phyloP scores from a whole-genome alignment of 2,113 vertebrate species.

The Todiramphus saurophagus region DNA sequence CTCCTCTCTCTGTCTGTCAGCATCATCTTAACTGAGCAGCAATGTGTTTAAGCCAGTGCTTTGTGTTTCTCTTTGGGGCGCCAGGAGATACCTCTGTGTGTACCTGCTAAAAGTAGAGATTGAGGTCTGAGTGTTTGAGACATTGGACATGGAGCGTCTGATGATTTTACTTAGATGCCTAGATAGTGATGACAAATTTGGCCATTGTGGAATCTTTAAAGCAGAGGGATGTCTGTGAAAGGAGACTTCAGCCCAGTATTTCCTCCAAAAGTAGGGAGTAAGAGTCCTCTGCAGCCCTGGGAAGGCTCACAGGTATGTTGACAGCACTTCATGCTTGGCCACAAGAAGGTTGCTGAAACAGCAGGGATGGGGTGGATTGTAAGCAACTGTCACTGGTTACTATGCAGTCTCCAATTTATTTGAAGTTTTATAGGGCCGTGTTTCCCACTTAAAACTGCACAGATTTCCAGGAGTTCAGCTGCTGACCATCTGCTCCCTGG shows the following conservation, averaged over 20 bases:
- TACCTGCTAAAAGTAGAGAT: neutral
- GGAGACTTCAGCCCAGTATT: neutral
- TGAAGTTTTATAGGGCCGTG: neutral
- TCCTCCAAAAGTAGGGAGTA: neutral
- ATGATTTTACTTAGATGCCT: neutral
- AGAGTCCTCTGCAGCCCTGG: neutral
- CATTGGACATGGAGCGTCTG: neutral
- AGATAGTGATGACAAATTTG: neutral
- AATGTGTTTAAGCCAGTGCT: neutral
- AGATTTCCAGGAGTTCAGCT: slow-evolving; percentile 1
- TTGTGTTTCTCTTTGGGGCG: neutral
- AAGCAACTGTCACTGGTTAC: neutral
- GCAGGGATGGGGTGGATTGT: neutral
- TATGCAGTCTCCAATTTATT: neutral
- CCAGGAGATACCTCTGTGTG: neutral
- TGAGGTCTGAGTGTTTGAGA: neutral
- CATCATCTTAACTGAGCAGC: neutral
- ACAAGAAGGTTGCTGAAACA: neutral
- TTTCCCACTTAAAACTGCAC: neutral
- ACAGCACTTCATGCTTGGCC: neutral
- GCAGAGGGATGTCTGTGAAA: neutral
- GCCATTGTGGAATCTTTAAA: neutral
- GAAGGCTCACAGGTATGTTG: neutral
- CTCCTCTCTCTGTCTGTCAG: neutral
- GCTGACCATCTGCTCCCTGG: neutral